Percentiles rank a stretch among this genome's conserved stretches.
Evolutionary conservation across 2,797 vertebrate species (phyloP).

Genomic region (Eleutherodactylus coqui): DNA sequence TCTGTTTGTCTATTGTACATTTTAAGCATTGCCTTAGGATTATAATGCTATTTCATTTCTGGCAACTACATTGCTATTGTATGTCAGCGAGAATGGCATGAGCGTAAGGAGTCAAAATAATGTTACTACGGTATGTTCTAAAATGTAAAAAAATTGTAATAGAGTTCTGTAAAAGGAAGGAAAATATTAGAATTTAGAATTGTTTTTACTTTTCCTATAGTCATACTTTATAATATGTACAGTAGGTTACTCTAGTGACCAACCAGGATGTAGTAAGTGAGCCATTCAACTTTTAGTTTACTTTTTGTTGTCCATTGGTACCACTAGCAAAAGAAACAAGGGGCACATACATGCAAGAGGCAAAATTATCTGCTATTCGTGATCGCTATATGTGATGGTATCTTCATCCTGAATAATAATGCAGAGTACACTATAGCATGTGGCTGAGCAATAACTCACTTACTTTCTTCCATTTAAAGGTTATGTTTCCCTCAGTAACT

Average conservation of each 20-base stretch:
- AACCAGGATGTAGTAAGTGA: too few species aligned
- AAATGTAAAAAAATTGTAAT: neutral
- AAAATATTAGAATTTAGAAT: neutral
- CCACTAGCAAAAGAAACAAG: too few species aligned
- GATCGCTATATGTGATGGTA: too few species aligned
- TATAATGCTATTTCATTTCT: neutral
- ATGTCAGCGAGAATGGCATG: neutral
- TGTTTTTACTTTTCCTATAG: neutral
- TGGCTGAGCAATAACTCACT: too few species aligned
- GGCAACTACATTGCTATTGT: slow-evolving; percentile 7
- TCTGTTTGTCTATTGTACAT: slow-evolving; percentile 24
- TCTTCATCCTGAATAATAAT: too few species aligned
- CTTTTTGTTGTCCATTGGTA: too few species aligned
- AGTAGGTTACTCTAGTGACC: neutral
- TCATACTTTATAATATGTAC: neutral
- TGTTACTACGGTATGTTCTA: neutral
- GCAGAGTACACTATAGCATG: too few species aligned
- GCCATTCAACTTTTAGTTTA: neutral
- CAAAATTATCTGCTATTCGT: too few species aligned
- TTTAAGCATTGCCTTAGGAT: slow-evolving; percentile 15
- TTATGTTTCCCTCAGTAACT: too few species aligned
- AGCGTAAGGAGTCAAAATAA: slow-evolving; percentile 5
- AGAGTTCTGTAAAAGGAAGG: neutral
- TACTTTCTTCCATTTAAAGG: too few species aligned
- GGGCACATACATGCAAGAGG: too few species aligned